Percentiles rank a stretch among this genome's conserved stretches.
Evolutionary conservation across 2,797 vertebrate genomes (phyloP).

Genomic region (Silurus aristotelis): DNA sequence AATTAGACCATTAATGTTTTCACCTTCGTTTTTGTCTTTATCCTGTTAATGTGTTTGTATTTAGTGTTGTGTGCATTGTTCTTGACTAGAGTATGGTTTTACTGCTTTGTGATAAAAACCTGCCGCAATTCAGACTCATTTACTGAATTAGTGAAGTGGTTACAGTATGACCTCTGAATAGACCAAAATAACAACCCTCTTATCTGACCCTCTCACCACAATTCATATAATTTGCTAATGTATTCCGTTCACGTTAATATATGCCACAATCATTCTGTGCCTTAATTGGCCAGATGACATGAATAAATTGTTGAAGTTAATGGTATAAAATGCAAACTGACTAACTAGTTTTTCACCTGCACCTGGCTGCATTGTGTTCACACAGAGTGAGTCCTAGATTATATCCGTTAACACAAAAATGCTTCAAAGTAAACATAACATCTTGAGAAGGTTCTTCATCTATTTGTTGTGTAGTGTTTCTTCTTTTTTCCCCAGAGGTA

Average conservation of each 20-base stretch:
- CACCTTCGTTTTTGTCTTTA: not conserved
- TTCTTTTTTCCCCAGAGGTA: not conserved
- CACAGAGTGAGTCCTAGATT: not conserved
- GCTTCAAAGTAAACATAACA: not conserved
- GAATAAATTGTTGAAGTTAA: conserved; percentile 5
- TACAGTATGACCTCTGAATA: conserved; percentile 49
- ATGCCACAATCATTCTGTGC: conserved; percentile 21
- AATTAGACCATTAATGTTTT: not conserved
- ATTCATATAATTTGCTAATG: conserved; percentile 54
- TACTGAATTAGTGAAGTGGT: conserved; percentile 50
- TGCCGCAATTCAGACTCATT: conserved; percentile 53
- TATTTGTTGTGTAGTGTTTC: not conserved
- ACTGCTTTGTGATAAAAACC: conserved; percentile 36
- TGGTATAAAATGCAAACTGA: not conserved
- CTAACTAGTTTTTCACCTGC: not conserved
- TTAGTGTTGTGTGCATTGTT: not conserved
- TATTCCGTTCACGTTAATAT: conserved; percentile 54
- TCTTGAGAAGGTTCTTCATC: not conserved
- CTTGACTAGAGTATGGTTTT: not conserved
- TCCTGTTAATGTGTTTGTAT: not conserved
- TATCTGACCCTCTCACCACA: conserved; percentile 39
- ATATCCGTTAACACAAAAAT: not conserved
- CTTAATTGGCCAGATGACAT: conserved; percentile 10
- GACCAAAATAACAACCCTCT: conserved; percentile 53
- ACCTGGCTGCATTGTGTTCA: not conserved